Percentiles rank a stretch among this genome's conserved stretches.
Conservation (phyloP, 2,797 vertebrate genomes). For the Hyperoplus lanceolatus region DNA sequence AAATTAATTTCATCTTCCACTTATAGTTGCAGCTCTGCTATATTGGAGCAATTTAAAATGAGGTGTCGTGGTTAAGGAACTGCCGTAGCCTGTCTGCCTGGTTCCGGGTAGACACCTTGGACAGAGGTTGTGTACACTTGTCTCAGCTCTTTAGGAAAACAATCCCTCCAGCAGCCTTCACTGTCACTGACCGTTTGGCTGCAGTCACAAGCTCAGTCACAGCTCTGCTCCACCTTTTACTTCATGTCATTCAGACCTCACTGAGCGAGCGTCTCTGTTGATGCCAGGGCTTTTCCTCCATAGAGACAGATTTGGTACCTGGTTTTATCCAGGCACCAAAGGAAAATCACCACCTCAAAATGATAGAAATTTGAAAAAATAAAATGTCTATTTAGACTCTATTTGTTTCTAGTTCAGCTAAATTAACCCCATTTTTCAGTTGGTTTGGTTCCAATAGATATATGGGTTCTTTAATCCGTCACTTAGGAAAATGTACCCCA, state of each 20-base stretch:
- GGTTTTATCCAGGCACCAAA: too few relatives aligned
- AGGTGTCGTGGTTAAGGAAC: not conserved
- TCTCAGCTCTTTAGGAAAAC: constrained; percentile 7
- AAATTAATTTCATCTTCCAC: not conserved
- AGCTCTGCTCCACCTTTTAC: not conserved
- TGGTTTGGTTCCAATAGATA: too few relatives aligned
- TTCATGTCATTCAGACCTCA: constrained; percentile 2
- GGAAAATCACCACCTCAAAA: too few relatives aligned
- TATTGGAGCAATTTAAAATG: constrained; percentile 22
- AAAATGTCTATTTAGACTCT: too few relatives aligned
- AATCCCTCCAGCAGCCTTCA: constrained; percentile 56
- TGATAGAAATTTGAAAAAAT: too few relatives aligned
- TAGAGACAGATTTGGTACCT: too few relatives aligned
- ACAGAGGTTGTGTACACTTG: not conserved
- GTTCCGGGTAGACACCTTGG: not conserved
- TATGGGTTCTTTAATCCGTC: too few relatives aligned
- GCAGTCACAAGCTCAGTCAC: constrained; percentile 15
- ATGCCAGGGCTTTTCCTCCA: too few relatives aligned
- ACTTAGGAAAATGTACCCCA: too few relatives aligned
- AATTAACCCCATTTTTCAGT: too few relatives aligned
- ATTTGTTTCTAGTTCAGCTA: too few relatives aligned
- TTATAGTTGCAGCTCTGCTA: not conserved
- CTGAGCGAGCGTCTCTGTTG: constrained; percentile 20
- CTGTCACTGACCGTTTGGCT: constrained; percentile 44
- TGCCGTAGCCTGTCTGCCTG: not conserved